Conservation (phyloP, 2,113 vertebrate species). For the Xyrauchen texanus region DNA sequence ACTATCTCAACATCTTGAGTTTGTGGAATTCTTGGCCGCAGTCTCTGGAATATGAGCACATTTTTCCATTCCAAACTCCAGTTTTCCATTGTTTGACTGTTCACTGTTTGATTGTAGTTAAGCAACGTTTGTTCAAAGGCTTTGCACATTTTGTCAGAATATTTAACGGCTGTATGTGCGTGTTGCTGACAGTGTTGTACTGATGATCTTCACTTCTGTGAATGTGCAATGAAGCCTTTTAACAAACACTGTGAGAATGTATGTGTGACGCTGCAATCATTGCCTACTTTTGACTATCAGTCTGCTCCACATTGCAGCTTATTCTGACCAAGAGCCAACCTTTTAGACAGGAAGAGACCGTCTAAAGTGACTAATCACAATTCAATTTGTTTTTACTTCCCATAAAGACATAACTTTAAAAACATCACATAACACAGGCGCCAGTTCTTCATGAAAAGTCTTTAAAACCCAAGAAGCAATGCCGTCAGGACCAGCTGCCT, state of each 20-base stretch:
- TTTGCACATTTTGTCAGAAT: background rate
- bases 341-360: too few relatives aligned
- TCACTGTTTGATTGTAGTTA: background rate
- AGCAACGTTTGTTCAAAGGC: background rate
- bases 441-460: background rate
- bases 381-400: too few relatives aligned
- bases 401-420: background rate
- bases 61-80: background rate
- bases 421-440: background rate
- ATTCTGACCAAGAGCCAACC: too few relatives aligned
- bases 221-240: too few relatives aligned
- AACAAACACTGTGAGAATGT: too few relatives aligned
- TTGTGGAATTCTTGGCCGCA: slow-evolving; percentile 3
- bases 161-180: too few relatives aligned
- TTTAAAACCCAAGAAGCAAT: slow-evolving; percentile 6
- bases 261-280: too few relatives aligned
- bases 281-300: too few relatives aligned
- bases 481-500: background rate
- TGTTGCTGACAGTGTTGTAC: too few relatives aligned
- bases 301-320: too few relatives aligned
- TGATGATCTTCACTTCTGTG: too few relatives aligned
- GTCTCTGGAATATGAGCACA: background rate
- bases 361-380: too few relatives aligned
- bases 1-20: background rate
- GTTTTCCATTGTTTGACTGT: background rate